Conservation (phyloP, 2,888 invertebrate species). For the Pseudoips prasinana region DNA sequence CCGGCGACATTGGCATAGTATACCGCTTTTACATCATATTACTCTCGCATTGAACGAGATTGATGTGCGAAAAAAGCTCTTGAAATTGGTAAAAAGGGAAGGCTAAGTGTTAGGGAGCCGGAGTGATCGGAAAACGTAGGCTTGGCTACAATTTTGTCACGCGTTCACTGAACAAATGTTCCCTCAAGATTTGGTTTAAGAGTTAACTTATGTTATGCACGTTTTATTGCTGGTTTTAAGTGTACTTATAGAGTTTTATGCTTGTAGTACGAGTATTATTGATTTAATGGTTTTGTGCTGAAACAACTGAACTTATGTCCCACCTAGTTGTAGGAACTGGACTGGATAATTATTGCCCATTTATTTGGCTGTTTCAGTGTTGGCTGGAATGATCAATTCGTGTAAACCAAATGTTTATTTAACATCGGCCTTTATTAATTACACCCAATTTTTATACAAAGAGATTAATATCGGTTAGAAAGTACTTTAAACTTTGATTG, state of each 20-base stretch:
- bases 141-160: conserved; percentile 76
- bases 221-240: conserved; percentile 70
- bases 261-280: conserved; percentile 51
- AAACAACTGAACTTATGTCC: conserved; percentile 13
- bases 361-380: too few relatives aligned
- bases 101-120: conserved; percentile 73
- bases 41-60: conserved; percentile 69
- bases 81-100: conserved; percentile 80
- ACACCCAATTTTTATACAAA: too few relatives aligned
- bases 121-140: conserved; percentile 72
- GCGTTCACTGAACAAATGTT: conserved; percentile 77
- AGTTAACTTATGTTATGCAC: conserved; percentile 69
- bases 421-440: too few relatives aligned
- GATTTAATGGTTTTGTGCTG: conserved; percentile 33
- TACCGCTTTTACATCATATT: conserved; percentile 69
- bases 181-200: conserved; percentile 64
- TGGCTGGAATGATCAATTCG: too few relatives aligned
- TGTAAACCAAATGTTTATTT: too few relatives aligned
- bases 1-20: conserved; percentile 41
- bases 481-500: too few relatives aligned
- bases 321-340: not conserved
- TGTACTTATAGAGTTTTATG: conserved; percentile 54
- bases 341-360: too few relatives aligned
- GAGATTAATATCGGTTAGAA: too few relatives aligned
- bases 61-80: conserved; percentile 77